Base-by-base conservation (phyloP, 2,888 invertebrate genomes). In the Tubulanus polymorphus region DNA sequence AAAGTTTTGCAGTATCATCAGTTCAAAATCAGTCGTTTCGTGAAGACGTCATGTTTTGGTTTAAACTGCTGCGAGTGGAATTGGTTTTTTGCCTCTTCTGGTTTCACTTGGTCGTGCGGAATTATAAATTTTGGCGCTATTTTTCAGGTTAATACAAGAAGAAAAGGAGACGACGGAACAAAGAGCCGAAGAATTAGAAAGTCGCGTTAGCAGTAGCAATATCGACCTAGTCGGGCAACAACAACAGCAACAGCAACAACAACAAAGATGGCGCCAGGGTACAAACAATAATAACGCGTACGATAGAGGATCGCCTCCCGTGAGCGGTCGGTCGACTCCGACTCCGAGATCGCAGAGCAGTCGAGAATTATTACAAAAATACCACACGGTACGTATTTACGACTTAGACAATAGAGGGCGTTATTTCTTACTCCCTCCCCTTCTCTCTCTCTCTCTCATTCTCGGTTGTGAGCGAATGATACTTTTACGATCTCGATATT, bases 181-280 rank as follows among this genome's bases (percentile, higher is more conserved):
- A 3, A 81, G 96, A 47, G 97, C 97, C 0, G 97, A 97, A 81
- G 97, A 97, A 78, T 83, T 99, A 61, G 99, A 97, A 81, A 94
- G 92, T 63, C 86, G 94, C 71, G 92, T 96, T 65, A 95, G 76
- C 52, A 74, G 73, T 54, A 73, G 73, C 55, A 93, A 92, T 81
- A 86, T 94, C 81, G 95, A 95, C 61, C 65, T 71, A 32, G 66
- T 73, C 52, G 91, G 93, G 54, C n/a, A n/a, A n/a, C n/a, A n/a
- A n/a, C n/a, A n/a, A n/a, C n/a, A n/a, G n/a, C n/a, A n/a, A n/a
- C n/a, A n/a, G n/a, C n/a, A n/a, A n/a, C n/a, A n/a, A n/a, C 77
- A 80, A 57, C 85, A 91, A 67, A 90, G 90, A 76, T 93, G 93
- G 59, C 87, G 92, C 66, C 90, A 91, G 35, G 90, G 91, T 37